Evolutionary conservation across 2,888 invertebrate genomes (phyloP), one percentile per base, ranked within the genome.

Genomic region (Pocota personata): DNA sequence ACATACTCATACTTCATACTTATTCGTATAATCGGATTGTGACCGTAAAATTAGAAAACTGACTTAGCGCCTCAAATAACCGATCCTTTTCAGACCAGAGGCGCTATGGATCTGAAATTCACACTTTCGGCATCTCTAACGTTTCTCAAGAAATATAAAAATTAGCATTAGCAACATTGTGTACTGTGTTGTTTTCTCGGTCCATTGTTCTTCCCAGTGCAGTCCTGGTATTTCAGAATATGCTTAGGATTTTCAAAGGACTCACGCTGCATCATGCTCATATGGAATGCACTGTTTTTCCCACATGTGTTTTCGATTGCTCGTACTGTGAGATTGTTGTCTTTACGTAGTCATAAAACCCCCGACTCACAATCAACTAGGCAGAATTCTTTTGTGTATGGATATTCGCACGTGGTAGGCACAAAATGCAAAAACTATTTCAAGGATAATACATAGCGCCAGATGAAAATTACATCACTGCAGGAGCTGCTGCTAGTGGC

Each of bases 301-400:
- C 80, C 69, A 86, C 86, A 86, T 77, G 66, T 86, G 86, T 86
- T 86, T 32, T 77, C 67, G 71, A 84, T 84, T 84, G 84, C 58
- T 40, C 37, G n/a, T 69, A 48, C 52, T 64, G 43, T 21, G 67
- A n/a, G 21, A 52, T 48, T 46, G 72, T 72, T 58, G 48, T 77
- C 43, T 30, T 66, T 50, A 27, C 55, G 48, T 21, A 67, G 78
- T 46, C 79, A 79, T 84, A 84, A 84, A 84, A 64, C 73, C 60
- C 64, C 58, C 50, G 50, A 64, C 52, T 66, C 19, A 64, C 32
- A 55, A 21, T 46, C 8, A 37, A 46, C 50, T 27, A 50, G 35
- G 55, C 27, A n/a, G n/a, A n/a, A n/a, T n/a, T 64, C 43, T 10
- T 35, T 35, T 55, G 27, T 48, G 24, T 4, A 21, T 37, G 10